Conservation (phyloP, 2,113 vertebrate genomes). For the Carlito syrichta region DNA sequence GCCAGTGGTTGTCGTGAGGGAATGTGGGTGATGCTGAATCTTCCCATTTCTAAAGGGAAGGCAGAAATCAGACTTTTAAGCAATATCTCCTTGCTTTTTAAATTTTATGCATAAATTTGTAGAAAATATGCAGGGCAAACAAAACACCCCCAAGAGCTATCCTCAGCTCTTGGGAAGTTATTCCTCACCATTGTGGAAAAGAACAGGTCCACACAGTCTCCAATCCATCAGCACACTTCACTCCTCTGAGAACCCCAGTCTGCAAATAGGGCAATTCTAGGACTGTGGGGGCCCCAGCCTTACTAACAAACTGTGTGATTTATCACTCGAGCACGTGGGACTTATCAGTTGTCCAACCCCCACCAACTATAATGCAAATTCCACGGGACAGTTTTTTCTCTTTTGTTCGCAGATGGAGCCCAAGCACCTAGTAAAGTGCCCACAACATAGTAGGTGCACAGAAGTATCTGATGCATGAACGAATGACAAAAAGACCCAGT, state of each 20-base stretch:
- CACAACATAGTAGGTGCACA: neutral
- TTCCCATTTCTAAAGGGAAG: neutral
- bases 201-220: accelerated
- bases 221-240: accelerated
- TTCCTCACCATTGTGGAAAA: neutral
- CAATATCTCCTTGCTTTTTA: neutral
- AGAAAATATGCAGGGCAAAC: neutral
- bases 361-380: no score
- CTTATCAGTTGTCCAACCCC: neutral
- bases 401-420: neutral
- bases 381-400: neutral
- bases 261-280: accelerated
- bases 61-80: neutral
- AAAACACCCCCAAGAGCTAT: accelerated
- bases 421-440: neutral
- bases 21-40: accelerated
- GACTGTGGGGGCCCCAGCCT: neutral
- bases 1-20: accelerated
- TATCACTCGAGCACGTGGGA: neutral
- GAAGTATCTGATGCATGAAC: neutral
- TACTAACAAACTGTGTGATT: neutral
- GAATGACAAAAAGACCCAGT: neutral
- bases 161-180: neutral
- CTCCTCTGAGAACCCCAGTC: neutral
- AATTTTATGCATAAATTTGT: neutral